phyloP scores from a whole-genome alignment of 2,113 vertebrate genomes.

The Salvelinus alpinus region DNA sequence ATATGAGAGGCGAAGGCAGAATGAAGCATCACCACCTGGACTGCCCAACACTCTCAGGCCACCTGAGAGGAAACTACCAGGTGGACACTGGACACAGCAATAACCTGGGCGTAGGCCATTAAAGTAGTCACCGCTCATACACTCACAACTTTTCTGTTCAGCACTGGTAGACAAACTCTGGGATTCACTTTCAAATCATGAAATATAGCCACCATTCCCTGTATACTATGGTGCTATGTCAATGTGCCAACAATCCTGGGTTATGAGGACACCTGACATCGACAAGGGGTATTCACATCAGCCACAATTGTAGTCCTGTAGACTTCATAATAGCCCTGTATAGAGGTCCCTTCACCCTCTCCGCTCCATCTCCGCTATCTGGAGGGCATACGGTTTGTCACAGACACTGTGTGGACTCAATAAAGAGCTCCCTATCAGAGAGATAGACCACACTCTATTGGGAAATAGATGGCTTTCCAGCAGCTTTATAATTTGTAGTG shows the following conservation, averaged over 20 bases:
- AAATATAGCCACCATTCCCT: no score
- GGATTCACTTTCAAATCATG: no score
- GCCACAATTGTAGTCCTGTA: not conserved
- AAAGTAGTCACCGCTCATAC: no score
- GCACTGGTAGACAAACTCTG: no score
- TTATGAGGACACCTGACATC: not conserved
- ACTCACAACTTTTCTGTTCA: no score
- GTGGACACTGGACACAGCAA: not conserved
- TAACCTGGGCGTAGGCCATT: no score
- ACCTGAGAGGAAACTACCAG: conserved; percentile 36
- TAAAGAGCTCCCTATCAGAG: conserved; percentile 47
- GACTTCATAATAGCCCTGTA: no score
- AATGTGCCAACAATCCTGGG: not conserved
- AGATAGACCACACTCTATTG: conserved; percentile 34
- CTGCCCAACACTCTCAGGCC: conserved; percentile 28
- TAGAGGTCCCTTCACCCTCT: conserved; percentile 22
- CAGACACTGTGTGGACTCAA: conserved; percentile 41
- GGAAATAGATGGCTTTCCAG: conserved; percentile 54
- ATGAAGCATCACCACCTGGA: conserved; percentile 2
- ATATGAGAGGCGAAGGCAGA: conserved; percentile 30
- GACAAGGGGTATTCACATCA: not conserved
- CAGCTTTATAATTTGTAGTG: conserved; percentile 52
- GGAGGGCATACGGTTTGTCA: conserved; percentile 43
- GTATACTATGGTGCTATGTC: not conserved
- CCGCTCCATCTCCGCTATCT: conserved; percentile 45